A percentile compares a stretch with the other conserved stretches of the same genome.
phyloP scores from a whole-genome alignment of 2,797 vertebrate genomes.

The Lemur catta region DNA sequence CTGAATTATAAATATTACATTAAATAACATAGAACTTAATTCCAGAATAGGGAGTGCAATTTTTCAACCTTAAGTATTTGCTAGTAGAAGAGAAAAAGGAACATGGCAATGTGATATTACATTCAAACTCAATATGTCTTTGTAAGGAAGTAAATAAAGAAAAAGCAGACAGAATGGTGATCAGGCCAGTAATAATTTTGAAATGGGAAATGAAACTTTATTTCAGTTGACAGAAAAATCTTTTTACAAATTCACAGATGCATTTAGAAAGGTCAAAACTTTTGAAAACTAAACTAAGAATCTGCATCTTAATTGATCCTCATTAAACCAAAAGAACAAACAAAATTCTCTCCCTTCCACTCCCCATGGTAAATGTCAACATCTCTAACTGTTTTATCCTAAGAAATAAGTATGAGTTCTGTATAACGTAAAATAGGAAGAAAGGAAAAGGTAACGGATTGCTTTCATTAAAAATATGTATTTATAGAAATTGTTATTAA shows the following conservation, averaged over 20 bases:
- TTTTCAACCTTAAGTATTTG: neutral
- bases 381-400: constrained; percentile 47
- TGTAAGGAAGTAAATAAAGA: neutral
- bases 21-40: constrained; percentile 27
- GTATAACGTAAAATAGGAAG: neutral
- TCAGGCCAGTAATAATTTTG: neutral
- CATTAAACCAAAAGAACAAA: neutral
- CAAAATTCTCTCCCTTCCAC: neutral
- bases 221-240: neutral
- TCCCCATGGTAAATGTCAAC: neutral
- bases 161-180: neutral
- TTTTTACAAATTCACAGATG: neutral
- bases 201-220: neutral
- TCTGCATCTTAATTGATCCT: neutral
- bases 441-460: neutral
- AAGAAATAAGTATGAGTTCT: constrained; percentile 38
- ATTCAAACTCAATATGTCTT: neutral
- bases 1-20: neutral
- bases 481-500: neutral
- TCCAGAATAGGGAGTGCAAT: neutral
- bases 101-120: neutral
- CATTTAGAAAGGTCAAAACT: constrained; percentile 38
- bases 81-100: neutral
- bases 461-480: constrained; percentile 5
- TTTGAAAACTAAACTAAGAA: neutral